phyloP scores from a whole-genome alignment of 2,797 vertebrate species.

The Chromobotia macracanthus region DNA sequence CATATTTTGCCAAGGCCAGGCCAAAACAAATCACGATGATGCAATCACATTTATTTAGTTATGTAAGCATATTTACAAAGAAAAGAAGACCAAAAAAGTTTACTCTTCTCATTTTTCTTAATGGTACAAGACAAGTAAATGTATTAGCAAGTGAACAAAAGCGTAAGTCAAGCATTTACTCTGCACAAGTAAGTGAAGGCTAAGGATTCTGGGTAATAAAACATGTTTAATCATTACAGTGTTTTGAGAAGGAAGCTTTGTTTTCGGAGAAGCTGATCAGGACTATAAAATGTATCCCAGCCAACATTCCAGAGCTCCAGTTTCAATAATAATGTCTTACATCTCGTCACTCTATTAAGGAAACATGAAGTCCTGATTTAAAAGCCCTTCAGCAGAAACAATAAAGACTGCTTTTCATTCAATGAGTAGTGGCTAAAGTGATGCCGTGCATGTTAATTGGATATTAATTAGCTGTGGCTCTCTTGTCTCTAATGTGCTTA shows the following conservation, averaged over 20 bases:
- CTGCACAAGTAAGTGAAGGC: background rate
- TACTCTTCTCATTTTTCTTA: too few species aligned
- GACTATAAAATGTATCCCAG: background rate
- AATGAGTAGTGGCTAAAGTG: conserved; percentile 21
- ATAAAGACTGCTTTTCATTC: conserved; percentile 22
- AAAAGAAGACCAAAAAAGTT: too few species aligned
- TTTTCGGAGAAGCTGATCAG: background rate
- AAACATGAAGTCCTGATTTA: conserved; percentile 29
- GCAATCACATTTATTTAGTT: too few species aligned
- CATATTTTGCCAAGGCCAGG: too few species aligned
- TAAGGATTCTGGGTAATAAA: background rate
- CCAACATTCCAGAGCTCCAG: background rate
- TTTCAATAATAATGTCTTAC: conserved; percentile 20
- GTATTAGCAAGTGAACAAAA: background rate
- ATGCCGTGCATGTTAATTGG: conserved; percentile 41
- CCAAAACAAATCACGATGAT: too few species aligned
- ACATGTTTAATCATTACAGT: background rate
- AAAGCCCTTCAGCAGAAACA: conserved; percentile 28
- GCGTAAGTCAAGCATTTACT: background rate
- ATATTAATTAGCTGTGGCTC: conserved; percentile 34
- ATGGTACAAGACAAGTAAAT: background rate
- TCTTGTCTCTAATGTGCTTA: conserved; percentile 9
- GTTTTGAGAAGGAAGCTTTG: background rate
- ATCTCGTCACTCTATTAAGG: conserved; percentile 29
- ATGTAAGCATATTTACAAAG: too few species aligned